Conservation (phyloP, 1,140 invertebrate genomes). For the Pseudomyrmex dendroicus region DNA sequence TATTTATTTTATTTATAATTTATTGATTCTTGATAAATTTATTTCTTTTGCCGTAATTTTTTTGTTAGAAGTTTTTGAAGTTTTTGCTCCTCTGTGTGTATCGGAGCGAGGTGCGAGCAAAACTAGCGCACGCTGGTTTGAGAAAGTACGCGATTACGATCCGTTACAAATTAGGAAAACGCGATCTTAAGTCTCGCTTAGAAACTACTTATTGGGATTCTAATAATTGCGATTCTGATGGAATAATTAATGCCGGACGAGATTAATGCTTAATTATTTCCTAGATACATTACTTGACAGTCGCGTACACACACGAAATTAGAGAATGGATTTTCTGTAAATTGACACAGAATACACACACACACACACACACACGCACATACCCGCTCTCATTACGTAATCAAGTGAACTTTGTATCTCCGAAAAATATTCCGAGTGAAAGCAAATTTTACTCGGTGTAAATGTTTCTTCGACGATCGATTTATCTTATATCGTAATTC, state of each 20-base stretch:
- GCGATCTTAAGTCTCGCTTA: slow-evolving; percentile 27
- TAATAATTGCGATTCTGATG: slow-evolving; percentile 28
- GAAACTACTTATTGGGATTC: slow-evolving; percentile 16
- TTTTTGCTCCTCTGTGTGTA: background rate
- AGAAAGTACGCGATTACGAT: slow-evolving; percentile 49
- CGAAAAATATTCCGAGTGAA: slow-evolving; percentile 9
- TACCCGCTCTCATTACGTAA: background rate
- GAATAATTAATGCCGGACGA: slow-evolving; percentile 21
- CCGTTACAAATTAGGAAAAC: slow-evolving; percentile 57
- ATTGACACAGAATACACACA: background rate
- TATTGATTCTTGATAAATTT: background rate
- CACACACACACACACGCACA: too few relatives aligned
- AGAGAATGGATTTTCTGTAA: background rate
- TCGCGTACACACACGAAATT: background rate
- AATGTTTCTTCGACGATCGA: background rate
- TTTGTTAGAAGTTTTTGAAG: slow-evolving; percentile 20
- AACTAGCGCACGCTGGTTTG: slow-evolving; percentile 30
- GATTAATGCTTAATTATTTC: slow-evolving; percentile 16
- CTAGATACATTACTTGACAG: slow-evolving; percentile 11
- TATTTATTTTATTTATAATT: background rate
- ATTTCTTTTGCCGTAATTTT: background rate
- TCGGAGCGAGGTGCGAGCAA: background rate
- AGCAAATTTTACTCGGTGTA: background rate
- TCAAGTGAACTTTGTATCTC: background rate
- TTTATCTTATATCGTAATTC: slow-evolving; percentile 13